A percentile compares a stretch with the other conserved stretches of the same genome.
Evolutionary conservation across 2,113 vertebrate species (phyloP).

Genomic region (Peromyscus polionotus): DNA sequence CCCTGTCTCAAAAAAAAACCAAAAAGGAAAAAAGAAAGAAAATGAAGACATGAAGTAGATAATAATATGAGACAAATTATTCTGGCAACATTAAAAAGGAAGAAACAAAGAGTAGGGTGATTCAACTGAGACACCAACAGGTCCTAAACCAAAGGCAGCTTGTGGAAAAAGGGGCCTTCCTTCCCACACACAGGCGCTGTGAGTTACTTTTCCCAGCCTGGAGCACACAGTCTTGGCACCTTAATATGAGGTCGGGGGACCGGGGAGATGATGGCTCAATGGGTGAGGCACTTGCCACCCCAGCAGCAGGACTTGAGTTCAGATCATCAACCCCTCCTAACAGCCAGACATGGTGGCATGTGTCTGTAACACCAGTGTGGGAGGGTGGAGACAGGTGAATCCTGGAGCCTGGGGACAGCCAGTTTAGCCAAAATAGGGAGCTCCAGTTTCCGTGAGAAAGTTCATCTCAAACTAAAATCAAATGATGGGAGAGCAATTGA

Average conservation of each 20-base stretch:
- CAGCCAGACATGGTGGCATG: no score
- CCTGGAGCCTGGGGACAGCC: background rate
- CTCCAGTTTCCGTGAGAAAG: background rate
- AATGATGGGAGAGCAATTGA: background rate
- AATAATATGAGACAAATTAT: background rate
- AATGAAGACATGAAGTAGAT: background rate
- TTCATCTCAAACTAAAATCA: background rate
- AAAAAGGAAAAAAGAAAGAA: no score
- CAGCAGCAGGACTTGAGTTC: background rate
- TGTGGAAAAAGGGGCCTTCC: background rate
- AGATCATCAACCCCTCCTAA: background rate
- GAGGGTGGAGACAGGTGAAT: background rate
- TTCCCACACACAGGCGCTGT: no score
- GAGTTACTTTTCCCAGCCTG: background rate
- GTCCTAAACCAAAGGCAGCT: background rate
- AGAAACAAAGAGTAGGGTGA: background rate
- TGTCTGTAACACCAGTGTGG: background rate
- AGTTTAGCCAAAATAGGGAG: background rate
- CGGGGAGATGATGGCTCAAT: background rate
- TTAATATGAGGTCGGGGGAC: background rate
- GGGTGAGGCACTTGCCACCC: no score
- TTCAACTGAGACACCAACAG: background rate
- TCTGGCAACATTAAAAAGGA: background rate
- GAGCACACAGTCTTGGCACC: background rate
- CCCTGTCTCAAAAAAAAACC: no score